These are phyloP conservation scores for Alloplasta piceator DNA, from an alignment of 2,888 invertebrate genomes.

Conservation along the genomic window DNA sequence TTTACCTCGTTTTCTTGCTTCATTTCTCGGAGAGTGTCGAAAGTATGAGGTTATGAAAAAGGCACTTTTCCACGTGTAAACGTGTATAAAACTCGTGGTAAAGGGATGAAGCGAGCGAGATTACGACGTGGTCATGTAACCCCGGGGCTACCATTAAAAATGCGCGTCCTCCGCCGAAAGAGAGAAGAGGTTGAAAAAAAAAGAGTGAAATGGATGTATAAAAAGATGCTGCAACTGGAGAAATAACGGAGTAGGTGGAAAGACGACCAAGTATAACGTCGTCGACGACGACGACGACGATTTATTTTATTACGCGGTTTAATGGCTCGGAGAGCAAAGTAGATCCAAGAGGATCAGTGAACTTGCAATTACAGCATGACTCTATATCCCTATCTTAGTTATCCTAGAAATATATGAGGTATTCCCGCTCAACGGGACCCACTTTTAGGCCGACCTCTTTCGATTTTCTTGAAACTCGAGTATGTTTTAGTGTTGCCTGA, in stretches of 20 bases:
- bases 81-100: slow-evolving; percentile 6
- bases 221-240: slow-evolving; percentile 54
- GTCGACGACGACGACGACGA: slow-evolving; percentile 60
- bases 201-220: slow-evolving; percentile 42
- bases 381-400: slow-evolving; percentile 28
- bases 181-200: slow-evolving; percentile 28
- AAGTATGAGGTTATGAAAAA: not conserved
- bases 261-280: slow-evolving; percentile 35
- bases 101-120: slow-evolving; percentile 38
- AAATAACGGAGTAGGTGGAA: slow-evolving; percentile 45
- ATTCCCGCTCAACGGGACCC: no score
- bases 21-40: slow-evolving; percentile 11
- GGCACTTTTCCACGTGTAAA: not conserved
- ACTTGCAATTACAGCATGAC: slow-evolving; percentile 65
- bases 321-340: slow-evolving; percentile 62
- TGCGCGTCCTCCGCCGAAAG: slow-evolving; percentile 53
- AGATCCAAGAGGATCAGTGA: slow-evolving; percentile 65
- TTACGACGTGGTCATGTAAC: slow-evolving; percentile 44
- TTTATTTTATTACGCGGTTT: slow-evolving; percentile 69
- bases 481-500: no score
- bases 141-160: slow-evolving; percentile 66
- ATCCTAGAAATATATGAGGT: no score
- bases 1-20: slow-evolving; percentile 7
- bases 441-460: no score
- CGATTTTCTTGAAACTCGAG: no score